Percentiles rank a stretch among this genome's conserved stretches.
Evolutionary conservation across 2,113 vertebrate species (phyloP).

Genomic region (Cygnus buccinator): DNA sequence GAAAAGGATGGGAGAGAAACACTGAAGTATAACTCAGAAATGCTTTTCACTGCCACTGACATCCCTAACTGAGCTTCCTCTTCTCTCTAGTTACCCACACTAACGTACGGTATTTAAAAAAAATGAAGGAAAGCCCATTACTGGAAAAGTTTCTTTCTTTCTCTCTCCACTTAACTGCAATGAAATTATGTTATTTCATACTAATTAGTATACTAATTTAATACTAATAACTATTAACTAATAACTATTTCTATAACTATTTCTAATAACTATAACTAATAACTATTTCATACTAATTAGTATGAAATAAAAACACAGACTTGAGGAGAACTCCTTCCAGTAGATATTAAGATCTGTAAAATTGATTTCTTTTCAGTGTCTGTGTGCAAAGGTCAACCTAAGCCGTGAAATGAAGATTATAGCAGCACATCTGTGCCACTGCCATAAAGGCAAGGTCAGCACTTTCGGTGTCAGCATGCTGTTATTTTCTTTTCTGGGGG

Average conservation of each 20-base stretch:
- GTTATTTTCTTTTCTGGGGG: background rate
- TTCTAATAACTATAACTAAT: too few relatives aligned
- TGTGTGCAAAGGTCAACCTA: constrained; percentile 26
- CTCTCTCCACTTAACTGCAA: constrained; percentile 39
- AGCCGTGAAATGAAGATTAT: background rate
- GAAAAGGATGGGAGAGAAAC: background rate
- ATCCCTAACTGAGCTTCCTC: background rate
- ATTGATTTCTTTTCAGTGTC: background rate
- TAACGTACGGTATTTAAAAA: background rate
- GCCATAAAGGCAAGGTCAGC: background rate
- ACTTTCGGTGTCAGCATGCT: background rate
- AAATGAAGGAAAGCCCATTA: background rate
- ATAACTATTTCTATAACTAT: too few relatives aligned
- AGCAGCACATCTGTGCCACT: background rate
- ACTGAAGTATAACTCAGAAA: background rate
- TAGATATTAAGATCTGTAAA: constrained; percentile 26
- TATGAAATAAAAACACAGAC: constrained; percentile 52
- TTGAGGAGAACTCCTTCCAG: background rate
- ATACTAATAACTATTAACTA: too few relatives aligned
- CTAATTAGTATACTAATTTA: constrained; percentile 57
- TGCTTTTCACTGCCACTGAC: constrained; percentile 2
- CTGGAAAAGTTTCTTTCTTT: background rate
- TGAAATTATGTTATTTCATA: constrained; percentile 52
- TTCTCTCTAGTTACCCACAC: background rate
- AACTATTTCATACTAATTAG: constrained; percentile 16